phyloP scores from a whole-genome alignment of 2,888 invertebrate species.

The Aethes cnicana region DNA sequence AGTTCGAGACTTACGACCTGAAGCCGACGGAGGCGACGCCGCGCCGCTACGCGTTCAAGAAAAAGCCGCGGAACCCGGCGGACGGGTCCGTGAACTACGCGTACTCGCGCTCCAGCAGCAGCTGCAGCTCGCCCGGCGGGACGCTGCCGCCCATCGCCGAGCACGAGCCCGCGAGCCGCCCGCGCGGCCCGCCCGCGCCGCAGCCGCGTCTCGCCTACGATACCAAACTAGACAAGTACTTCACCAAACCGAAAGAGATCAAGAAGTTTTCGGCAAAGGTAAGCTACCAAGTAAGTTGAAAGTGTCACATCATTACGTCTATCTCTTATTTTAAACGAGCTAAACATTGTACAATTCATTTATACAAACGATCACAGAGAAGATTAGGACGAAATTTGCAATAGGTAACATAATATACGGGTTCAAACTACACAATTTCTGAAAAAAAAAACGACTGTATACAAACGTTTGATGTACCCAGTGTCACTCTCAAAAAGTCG shows the following conservation, averaged over 20 bases:
- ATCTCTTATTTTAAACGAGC: no score
- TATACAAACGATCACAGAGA: no score
- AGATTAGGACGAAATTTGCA: no score
- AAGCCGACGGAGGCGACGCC: slow-evolving; percentile 65
- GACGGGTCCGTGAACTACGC: slow-evolving; percentile 74
- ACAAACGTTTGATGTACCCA: no score
- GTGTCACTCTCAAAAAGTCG: no score
- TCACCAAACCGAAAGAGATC: slow-evolving; percentile 63
- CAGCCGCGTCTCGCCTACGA: slow-evolving; percentile 59
- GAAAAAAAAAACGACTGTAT: no score
- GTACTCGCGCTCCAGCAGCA: slow-evolving; percentile 72
- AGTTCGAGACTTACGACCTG: slow-evolving; percentile 71
- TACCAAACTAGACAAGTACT: slow-evolving; percentile 71
- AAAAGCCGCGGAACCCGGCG: slow-evolving; percentile 70
- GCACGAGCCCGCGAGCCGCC: slow-evolving; percentile 48
- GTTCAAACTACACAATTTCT: no score
- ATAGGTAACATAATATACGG: no score
- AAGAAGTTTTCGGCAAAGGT: slow-evolving; percentile 67
- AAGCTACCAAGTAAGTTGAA: slow-evolving; percentile 56
- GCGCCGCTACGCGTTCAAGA: slow-evolving; percentile 64
- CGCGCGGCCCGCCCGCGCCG: slow-evolving; percentile 32
- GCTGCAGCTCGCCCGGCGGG: slow-evolving; percentile 71
- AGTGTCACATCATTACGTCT: slow-evolving; percentile 7
- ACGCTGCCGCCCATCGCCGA: slow-evolving; percentile 75
- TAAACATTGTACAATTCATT: no score